Evolutionary conservation across 2,888 invertebrate genomes (phyloP).

Genomic region (Bedellia somnulentella): DNA sequence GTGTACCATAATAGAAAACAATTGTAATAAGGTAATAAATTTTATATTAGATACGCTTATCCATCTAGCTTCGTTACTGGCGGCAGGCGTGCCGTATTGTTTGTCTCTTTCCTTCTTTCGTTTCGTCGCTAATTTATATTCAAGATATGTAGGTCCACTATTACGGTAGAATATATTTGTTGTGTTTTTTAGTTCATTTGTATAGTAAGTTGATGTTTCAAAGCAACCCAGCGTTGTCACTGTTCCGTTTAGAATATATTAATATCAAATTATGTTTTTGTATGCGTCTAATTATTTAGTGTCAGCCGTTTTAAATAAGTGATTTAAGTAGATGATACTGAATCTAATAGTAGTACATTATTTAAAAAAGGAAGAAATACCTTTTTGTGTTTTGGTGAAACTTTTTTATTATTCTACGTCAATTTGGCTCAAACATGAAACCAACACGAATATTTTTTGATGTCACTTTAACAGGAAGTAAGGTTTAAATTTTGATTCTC

Average conservation of each 20-base stretch:
- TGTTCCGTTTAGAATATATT: conserved; percentile 36
- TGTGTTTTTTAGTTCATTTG: conserved; percentile 22
- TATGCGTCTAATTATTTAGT: conserved; percentile 23
- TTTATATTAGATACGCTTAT: conserved; percentile 33
- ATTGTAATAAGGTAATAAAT: conserved; percentile 37
- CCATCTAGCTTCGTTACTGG: conserved; percentile 25
- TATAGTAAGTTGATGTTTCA: too few relatives aligned
- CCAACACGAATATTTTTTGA: too few relatives aligned
- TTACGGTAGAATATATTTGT: conserved; percentile 24
- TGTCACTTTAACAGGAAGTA: too few relatives aligned
- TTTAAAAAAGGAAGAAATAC: too few relatives aligned
- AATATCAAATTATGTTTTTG: conserved; percentile 33
- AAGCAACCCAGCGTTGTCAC: conserved; percentile 26
- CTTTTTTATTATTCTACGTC: too few relatives aligned
- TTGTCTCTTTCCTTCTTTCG: conserved; percentile 16
- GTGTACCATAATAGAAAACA: too few relatives aligned
- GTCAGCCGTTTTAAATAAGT: conserved; percentile 11
- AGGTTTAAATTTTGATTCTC: too few relatives aligned
- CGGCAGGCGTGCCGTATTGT: conserved; percentile 13
- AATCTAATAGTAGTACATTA: too few relatives aligned
- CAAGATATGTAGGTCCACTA: conserved; percentile 30
- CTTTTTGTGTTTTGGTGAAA: too few relatives aligned
- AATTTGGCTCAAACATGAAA: too few relatives aligned
- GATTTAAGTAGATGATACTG: too few relatives aligned
- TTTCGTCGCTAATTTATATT: conserved; percentile 36